phyloP scores from a whole-genome alignment of 2,797 vertebrate genomes.

The Lagorchestes hirsutus region DNA sequence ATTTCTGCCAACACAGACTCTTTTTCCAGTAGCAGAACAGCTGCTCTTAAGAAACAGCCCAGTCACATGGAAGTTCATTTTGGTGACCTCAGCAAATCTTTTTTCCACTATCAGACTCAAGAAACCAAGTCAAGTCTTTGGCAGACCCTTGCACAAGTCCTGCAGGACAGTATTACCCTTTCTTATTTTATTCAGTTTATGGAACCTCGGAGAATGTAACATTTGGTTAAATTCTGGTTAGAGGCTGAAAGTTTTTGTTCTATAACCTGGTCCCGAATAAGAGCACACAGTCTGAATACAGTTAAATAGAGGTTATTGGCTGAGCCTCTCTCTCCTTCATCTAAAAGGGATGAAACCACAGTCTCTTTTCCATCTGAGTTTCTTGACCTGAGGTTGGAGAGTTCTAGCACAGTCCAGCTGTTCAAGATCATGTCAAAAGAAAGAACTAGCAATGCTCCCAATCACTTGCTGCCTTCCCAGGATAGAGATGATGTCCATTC shows the following conservation, averaged over 20 bases:
- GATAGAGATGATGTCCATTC: slow-evolving; percentile 73
- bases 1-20: slow-evolving; percentile 99
- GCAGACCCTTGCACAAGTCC: slow-evolving; percentile 96
- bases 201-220: slow-evolving; percentile 93
- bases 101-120: slow-evolving; percentile 95
- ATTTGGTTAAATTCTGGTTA: slow-evolving; percentile 97
- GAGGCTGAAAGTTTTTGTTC: slow-evolving; percentile 97
- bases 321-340: slow-evolving; percentile 90
- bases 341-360: slow-evolving; percentile 80
- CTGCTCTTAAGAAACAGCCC: slow-evolving; percentile 98
- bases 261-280: slow-evolving; percentile 95
- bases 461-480: slow-evolving; percentile 80
- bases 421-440: slow-evolving; percentile 69
- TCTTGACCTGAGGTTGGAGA: slow-evolving; percentile 81
- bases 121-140: slow-evolving; percentile 97
- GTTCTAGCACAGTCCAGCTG: slow-evolving; percentile 66
- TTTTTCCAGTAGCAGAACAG: slow-evolving; percentile 96
- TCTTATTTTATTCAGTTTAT: slow-evolving; percentile 97
- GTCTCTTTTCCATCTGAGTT: slow-evolving; percentile 76
- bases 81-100: slow-evolving; percentile 97
- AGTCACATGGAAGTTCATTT: slow-evolving; percentile 99
- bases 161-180: slow-evolving; percentile 92
- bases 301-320: slow-evolving; percentile 97
- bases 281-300: slow-evolving; percentile 97
- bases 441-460: slow-evolving; percentile 80